Percentiles rank a stretch among this genome's conserved stretches.
Evolutionary conservation across 2,888 invertebrate genomes (phyloP).

Genomic region (Dermolepida albohirtum): DNA sequence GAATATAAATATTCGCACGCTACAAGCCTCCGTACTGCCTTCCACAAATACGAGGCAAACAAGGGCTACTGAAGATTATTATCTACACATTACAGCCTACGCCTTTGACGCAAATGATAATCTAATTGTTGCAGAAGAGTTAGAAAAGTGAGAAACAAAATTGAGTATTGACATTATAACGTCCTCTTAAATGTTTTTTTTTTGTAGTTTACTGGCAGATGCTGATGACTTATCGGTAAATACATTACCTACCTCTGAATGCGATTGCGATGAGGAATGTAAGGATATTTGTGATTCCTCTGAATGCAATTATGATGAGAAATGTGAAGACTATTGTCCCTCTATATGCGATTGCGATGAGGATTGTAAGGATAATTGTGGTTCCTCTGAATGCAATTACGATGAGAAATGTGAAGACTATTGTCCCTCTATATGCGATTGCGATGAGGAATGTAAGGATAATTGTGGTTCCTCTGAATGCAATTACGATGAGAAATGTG

Average conservation of each 20-base stretch:
- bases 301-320: neutral
- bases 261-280: neutral
- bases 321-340: too few species aligned
- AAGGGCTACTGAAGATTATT: slow-evolving; percentile 44
- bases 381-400: too few species aligned
- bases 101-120: slow-evolving; percentile 46
- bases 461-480: too few species aligned
- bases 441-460: too few species aligned
- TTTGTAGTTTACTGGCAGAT: slow-evolving; percentile 30
- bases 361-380: too few species aligned
- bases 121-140: slow-evolving; percentile 41
- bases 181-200: neutral
- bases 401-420: neutral
- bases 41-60: slow-evolving; percentile 45
- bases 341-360: neutral
- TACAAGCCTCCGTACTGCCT: slow-evolving; percentile 65
- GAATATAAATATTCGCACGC: slow-evolving; percentile 64
- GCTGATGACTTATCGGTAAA: slow-evolving; percentile 25
- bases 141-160: slow-evolving; percentile 46
- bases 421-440: neutral
- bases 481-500: too few species aligned
- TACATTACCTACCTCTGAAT: neutral
- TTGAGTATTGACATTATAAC: neutral
- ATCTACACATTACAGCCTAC: slow-evolving; percentile 49
- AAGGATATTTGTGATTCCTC: neutral